Base-by-base conservation (phyloP, 2,113 vertebrate species). In the Lontra canadensis region DNA sequence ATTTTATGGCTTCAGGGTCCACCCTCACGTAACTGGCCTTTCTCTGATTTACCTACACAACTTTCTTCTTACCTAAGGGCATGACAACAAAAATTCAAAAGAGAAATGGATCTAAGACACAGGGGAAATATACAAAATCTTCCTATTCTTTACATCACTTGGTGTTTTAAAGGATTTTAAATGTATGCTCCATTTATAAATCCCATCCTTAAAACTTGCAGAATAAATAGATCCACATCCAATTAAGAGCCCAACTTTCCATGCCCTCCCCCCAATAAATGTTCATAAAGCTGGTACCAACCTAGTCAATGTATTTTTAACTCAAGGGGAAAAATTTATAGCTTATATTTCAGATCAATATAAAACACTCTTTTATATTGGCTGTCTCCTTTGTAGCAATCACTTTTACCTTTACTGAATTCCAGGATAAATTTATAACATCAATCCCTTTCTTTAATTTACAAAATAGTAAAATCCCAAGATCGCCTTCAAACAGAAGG, bases 391-490 rank as follows among this genome's bases (percentile, higher is more conserved):
- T 85, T 47, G 36, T 71, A 96, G 79, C 29, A 88, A 88, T 82
- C 67, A 59, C 14, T 96, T 74, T 97, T 88, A 88, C 42, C 81
- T 96, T 98, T 82, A 94, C 73, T 96, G 95, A 97, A 94, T 97
- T 96, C 90, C 59, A 91, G 74, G 39, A 83, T 96, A 97, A 96
- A 96, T 97, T 97, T 96, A 97, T 18, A 42, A n/a, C 93, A 98
- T 88, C 93, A 96, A 96, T 93, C 73, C 94, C 73, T 95, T 98
- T 95, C 96, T 97, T 97, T 98, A 97, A 98, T 97, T 97, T 98
- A 98, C 93, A 95, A 98, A 98, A 98, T 79, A 96, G 96, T 91
- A 96, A 97, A 98, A 96, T 98, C 97, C 97, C 97, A 94, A 96
- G 95, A 96, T 93, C 26, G 0, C 94, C 90, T 96, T 98, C 96